Conservation (phyloP, 2,888 invertebrate species). For the Thysanoteuthis rhombus region DNA sequence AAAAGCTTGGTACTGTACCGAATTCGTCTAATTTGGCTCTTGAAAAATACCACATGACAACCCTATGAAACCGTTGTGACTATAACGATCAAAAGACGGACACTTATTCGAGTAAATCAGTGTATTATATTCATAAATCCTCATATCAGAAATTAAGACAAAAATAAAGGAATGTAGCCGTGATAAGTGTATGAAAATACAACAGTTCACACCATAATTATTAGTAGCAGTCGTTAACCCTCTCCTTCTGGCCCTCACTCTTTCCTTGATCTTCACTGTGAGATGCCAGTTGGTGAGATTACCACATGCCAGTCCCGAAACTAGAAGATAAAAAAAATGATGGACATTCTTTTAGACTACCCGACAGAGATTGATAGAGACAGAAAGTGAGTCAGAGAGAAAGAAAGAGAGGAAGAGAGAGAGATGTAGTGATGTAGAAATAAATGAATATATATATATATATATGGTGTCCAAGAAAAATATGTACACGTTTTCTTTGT, state of each 20-base stretch:
- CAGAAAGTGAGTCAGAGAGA: neutral
- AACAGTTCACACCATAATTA: neutral
- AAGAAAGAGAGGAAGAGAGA: neutral
- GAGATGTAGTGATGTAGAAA: no score
- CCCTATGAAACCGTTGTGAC: no score
- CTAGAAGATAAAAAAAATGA: neutral
- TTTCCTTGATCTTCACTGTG: neutral
- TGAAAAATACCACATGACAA: no score
- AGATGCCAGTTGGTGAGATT: slow-evolving; percentile 12
- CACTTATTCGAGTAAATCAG: no score
- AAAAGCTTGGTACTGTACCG: no score
- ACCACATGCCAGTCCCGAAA: slow-evolving; percentile 12
- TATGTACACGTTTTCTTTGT: no score
- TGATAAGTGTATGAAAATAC: neutral
- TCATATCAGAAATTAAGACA: no score
- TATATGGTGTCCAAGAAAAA: no score
- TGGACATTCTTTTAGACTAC: neutral
- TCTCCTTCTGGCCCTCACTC: neutral
- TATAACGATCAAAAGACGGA: no score
- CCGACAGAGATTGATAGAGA: neutral
- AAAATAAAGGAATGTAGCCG: no score
- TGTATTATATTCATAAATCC: no score
- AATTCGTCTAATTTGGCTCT: no score
- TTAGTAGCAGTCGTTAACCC: neutral
- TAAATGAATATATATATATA: neutral